These are phyloP conservation scores for Cyclophora albipunctata DNA, from an alignment of 2,888 invertebrate genomes.

Conservation along the genomic window DNA sequence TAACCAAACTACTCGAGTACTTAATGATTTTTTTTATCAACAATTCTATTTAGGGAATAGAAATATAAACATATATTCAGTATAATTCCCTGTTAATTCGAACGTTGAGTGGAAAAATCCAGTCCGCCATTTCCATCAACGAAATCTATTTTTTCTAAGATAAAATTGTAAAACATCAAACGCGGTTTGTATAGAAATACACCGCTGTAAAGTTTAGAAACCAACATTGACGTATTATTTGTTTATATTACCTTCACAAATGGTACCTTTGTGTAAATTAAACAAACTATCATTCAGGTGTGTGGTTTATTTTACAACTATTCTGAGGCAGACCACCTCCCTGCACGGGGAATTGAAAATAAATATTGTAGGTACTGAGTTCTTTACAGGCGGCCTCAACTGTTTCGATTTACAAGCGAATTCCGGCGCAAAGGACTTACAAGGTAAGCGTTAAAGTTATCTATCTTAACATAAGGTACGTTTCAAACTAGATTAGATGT, in stretches of 20 bases:
- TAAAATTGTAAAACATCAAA: conserved; percentile 22
- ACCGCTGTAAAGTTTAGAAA: conserved; percentile 31
- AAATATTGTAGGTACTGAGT: too few relatives aligned
- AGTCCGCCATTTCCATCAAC: not conserved
- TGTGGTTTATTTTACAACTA: conserved; percentile 11
- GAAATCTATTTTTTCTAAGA: not conserved
- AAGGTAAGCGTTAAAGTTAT: not conserved
- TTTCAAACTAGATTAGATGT: not conserved
- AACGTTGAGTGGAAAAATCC: not conserved
- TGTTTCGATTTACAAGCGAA: too few relatives aligned
- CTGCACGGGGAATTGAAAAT: not conserved
- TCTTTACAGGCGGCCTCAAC: too few relatives aligned
- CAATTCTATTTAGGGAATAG: too few relatives aligned
- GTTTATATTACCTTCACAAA: conserved; percentile 38
- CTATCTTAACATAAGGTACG: not conserved
- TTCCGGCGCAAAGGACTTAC: not conserved
- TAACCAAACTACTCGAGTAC: too few relatives aligned
- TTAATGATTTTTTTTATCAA: too few relatives aligned
- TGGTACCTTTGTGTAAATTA: conserved; percentile 31
- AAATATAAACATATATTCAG: too few relatives aligned
- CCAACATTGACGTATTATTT: conserved; percentile 25
- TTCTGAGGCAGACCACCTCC: not conserved
- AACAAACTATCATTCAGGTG: conserved; percentile 28
- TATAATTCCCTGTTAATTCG: too few relatives aligned
- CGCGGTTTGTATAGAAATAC: conserved; percentile 31